Conservation (phyloP, 2,888 invertebrate genomes). For the Cecidostiba fungosa region DNA sequence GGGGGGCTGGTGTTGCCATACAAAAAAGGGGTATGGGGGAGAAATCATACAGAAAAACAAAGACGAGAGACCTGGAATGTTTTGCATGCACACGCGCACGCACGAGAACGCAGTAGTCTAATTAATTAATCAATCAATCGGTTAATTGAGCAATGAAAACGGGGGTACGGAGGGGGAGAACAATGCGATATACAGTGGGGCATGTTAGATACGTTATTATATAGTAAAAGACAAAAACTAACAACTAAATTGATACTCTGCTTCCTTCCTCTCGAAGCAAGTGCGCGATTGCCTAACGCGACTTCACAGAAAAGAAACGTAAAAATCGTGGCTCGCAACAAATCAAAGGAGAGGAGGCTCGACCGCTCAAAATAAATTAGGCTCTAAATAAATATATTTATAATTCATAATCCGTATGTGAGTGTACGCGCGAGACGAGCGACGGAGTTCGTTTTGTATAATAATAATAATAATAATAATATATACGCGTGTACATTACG, state of each 20-base stretch:
- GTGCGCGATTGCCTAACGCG: not conserved
- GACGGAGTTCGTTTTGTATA: not conserved
- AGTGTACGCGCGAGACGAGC: constrained; percentile 29
- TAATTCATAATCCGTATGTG: constrained; percentile 40
- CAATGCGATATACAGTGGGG: constrained; percentile 34
- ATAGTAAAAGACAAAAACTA: constrained; percentile 39
- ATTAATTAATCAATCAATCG: constrained; percentile 33
- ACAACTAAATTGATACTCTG: constrained; percentile 35
- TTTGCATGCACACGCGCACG: constrained; percentile 58
- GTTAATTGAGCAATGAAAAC: constrained; percentile 13
- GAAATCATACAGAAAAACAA: constrained; percentile 41
- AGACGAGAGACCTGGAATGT: constrained; percentile 63
- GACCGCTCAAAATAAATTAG: constrained; percentile 67
- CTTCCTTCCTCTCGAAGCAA: not conserved
- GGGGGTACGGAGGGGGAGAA: not conserved
- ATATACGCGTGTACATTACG: not conserved
- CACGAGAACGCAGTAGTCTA: constrained; percentile 43
- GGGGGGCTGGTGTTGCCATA: not conserved
- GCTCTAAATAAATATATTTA: constrained; percentile 69
- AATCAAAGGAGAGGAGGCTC: constrained; percentile 15
- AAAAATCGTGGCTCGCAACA: constrained; percentile 5
- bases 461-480: too few relatives aligned
- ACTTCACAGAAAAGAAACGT: not conserved
- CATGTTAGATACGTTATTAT: constrained; percentile 28
- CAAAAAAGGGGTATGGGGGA: not conserved